Conservation (phyloP, 2,113 vertebrate genomes). For the Cochlearius cochlearius region DNA sequence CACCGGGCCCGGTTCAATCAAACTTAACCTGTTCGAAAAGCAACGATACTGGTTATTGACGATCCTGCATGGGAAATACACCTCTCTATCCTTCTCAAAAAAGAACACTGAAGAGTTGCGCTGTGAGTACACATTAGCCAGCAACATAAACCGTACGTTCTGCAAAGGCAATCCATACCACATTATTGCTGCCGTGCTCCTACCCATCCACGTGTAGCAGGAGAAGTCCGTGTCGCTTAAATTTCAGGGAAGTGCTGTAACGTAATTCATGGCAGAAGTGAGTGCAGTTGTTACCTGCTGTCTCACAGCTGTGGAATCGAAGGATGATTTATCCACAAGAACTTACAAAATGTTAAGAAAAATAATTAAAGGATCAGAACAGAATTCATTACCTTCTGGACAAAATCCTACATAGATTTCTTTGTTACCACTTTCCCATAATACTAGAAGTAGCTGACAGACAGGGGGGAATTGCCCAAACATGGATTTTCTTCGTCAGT, state of each 20-base stretch:
- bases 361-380: not conserved
- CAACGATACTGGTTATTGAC: not conserved
- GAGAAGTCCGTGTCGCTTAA: not conserved
- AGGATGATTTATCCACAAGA: not conserved
- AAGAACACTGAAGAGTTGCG: not conserved
- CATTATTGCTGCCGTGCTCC: not conserved
- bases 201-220: fast-evolving
- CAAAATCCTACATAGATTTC: not conserved
- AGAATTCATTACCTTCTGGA: not conserved
- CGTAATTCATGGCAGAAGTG: not conserved
- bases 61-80: not conserved
- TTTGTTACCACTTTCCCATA: not conserved
- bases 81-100: not conserved
- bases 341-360: not conserved
- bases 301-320: not conserved
- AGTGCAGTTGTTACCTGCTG: not conserved
- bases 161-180: not conserved
- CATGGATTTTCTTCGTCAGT: not conserved
- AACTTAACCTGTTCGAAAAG: slow-evolving; percentile 71
- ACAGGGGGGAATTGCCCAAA: not conserved
- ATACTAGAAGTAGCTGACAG: not conserved
- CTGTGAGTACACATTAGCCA: not conserved
- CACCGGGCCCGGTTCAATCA: slow-evolving; percentile 84
- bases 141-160: not conserved
- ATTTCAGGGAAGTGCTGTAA: not conserved